Percentiles rank a stretch among this genome's conserved stretches.
Conservation (phyloP, 2,113 vertebrate species). For the Bubalus kerabau region DNA sequence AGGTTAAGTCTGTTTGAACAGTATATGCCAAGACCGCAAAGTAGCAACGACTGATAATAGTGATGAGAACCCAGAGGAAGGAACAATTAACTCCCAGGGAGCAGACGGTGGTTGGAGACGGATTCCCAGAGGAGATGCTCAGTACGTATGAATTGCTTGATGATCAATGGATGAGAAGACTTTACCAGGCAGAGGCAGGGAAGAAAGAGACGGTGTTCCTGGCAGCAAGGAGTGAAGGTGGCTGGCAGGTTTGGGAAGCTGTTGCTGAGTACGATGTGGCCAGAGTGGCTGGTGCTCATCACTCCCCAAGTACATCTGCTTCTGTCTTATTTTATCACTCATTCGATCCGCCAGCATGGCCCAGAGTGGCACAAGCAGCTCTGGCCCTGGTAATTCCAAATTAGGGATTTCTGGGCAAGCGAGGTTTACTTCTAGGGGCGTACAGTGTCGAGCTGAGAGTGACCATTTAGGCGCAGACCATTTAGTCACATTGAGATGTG, state of each 20-base stretch:
- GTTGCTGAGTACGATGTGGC: background rate
- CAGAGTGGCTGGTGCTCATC: background rate
- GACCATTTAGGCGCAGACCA: background rate
- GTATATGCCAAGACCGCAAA: fast-evolving
- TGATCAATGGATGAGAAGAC: background rate
- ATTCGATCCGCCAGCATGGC: background rate
- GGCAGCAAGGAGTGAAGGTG: background rate
- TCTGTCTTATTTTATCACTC: background rate
- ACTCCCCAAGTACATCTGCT: background rate
- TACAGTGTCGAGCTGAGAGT: background rate
- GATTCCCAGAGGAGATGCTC: background rate
- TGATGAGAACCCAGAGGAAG: background rate
- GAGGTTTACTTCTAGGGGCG: background rate
- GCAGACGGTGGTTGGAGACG: background rate
- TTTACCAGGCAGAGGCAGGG: background rate
- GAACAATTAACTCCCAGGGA: background rate
- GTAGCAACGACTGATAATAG: fast-evolving
- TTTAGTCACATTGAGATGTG: fast-evolving
- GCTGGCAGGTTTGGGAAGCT: background rate
- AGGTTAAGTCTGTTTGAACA: background rate
- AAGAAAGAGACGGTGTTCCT: background rate
- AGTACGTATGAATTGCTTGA: background rate
- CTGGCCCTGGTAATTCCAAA: background rate
- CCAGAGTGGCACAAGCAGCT: background rate
- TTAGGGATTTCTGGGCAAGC: background rate